Evolutionary conservation across 2,113 vertebrate species (phyloP).

Genomic region (Urocynchramus pylzowi): DNA sequence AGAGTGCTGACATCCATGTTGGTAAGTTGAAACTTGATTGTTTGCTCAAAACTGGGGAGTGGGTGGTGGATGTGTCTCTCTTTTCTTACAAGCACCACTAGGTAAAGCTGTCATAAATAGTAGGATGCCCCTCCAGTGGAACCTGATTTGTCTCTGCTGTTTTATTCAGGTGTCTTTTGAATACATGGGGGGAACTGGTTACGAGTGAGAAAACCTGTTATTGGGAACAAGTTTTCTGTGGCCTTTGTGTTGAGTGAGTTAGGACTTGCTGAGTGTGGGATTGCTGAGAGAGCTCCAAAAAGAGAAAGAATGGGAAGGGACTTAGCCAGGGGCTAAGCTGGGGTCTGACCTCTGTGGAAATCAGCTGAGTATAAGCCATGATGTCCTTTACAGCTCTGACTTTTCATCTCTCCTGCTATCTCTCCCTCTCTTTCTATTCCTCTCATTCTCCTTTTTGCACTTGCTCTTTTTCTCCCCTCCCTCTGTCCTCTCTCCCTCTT

Average conservation of each 20-base stretch:
- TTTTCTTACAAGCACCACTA: neutral
- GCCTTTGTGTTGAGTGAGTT: neutral
- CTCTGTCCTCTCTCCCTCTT: neutral
- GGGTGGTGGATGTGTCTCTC: neutral
- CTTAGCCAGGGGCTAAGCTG: neutral
- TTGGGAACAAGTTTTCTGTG: neutral
- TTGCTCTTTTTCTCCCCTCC: neutral
- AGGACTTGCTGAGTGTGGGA: neutral
- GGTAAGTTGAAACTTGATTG: neutral
- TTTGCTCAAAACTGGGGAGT: accelerated
- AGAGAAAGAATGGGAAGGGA: neutral
- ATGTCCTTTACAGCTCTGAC: neutral
- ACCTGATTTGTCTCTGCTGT: neutral
- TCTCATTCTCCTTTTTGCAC: neutral
- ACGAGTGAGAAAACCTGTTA: neutral
- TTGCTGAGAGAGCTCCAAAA: neutral
- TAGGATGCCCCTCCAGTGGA: neutral
- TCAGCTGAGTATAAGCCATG: neutral
- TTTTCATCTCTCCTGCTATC: neutral
- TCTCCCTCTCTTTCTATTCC: neutral
- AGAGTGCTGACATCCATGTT: neutral
- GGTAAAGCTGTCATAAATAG: neutral
- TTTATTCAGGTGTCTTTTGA: neutral
- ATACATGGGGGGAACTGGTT: neutral
- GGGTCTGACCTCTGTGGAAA: neutral